These are phyloP conservation scores for Rhizomys pruinosus DNA, from an alignment of 2,113 vertebrate genomes.

Conservation along the genomic window DNA sequence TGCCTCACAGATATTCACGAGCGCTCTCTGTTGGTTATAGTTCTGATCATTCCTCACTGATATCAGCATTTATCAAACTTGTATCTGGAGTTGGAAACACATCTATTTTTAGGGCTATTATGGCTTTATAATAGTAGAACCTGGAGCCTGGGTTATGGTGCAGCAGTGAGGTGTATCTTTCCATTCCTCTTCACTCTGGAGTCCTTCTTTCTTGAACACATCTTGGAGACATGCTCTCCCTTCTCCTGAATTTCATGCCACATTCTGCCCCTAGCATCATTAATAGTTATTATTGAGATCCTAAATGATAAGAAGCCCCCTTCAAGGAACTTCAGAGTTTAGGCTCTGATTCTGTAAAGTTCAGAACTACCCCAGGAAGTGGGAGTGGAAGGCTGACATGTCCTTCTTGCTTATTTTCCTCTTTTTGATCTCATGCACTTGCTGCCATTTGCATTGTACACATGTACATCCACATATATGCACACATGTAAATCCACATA, in stretches of 20 bases:
- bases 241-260: background rate
- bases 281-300: background rate
- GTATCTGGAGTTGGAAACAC: background rate
- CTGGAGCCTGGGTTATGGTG: background rate
- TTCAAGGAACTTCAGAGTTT: background rate
- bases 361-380: background rate
- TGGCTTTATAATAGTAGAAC: too few relatives aligned
- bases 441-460: background rate
- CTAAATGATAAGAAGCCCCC: background rate
- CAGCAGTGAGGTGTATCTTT: background rate
- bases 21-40: background rate
- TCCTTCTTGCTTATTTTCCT: background rate
- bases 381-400: background rate
- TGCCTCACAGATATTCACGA: background rate
- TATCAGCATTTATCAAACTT: background rate
- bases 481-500: too few relatives aligned
- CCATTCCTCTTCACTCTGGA: background rate
- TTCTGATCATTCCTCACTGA: background rate
- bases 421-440: background rate
- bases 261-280: background rate
- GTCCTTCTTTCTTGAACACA: background rate
- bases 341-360: background rate
- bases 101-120: background rate
- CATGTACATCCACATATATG: accelerated
- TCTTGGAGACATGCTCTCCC: background rate